Percentiles rank a stretch among this genome's conserved stretches.
Evolutionary conservation across 64 coral and sea anemone species (phyloP).

Genomic region (Dendrophyllia cribrosa): DNA sequence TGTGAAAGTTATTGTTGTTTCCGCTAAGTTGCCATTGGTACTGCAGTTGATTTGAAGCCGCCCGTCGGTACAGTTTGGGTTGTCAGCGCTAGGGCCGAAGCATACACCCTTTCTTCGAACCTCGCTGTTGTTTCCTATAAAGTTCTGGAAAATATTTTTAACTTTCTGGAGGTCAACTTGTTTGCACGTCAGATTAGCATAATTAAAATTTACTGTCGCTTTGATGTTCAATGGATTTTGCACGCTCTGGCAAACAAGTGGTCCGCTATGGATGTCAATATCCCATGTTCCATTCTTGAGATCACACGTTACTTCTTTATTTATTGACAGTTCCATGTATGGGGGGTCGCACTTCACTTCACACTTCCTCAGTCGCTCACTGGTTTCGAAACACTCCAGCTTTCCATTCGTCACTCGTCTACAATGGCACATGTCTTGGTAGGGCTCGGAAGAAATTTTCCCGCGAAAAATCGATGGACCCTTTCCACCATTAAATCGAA

Average conservation of each 20-base stretch:
- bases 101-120: constrained; percentile 23
- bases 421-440: constrained; percentile 23
- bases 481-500: background rate
- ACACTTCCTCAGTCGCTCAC: constrained; percentile 6
- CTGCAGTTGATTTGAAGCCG: constrained; percentile 17
- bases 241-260: background rate
- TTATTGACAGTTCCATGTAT: constrained; percentile 16
- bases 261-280: constrained; percentile 2
- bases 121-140: background rate
- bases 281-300: constrained; percentile 25
- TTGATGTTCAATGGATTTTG: constrained; percentile 20
- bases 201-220: constrained; percentile 16
- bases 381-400: constrained; percentile 26
- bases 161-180: background rate
- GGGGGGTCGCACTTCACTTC: constrained; percentile 14
- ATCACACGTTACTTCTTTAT: constrained; percentile 22
- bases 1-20: background rate
- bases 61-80: background rate
- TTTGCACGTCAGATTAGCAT: constrained; percentile 13
- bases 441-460: constrained; percentile 12
- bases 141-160: background rate
- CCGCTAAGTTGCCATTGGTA: background rate
- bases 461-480: constrained; percentile 27
- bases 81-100: background rate
- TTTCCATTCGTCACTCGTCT: background rate